These are phyloP conservation scores for Pemphigus obesinymphae DNA, from an alignment of 1,140 invertebrate genomes.

Conservation along the genomic window DNA sequence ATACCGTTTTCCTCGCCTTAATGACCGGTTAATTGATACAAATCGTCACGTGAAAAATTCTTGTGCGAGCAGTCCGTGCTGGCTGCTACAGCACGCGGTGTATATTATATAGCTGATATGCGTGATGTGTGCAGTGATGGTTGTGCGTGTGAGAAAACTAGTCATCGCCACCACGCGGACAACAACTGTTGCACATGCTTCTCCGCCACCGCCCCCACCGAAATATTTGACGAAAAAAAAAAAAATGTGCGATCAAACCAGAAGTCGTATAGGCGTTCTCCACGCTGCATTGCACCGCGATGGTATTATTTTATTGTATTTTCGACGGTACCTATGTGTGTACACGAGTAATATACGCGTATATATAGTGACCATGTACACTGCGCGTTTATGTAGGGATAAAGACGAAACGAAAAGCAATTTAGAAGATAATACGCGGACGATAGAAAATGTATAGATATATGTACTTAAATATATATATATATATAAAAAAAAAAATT, in stretches of 20 bases:
- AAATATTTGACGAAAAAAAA: background rate
- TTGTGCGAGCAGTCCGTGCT: too few species aligned
- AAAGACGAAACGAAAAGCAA: background rate
- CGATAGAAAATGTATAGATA: too few species aligned
- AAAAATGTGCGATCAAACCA: background rate
- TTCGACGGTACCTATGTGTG: background rate
- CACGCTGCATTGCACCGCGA: background rate
- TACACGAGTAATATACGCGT: background rate
- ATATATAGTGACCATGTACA: too few species aligned
- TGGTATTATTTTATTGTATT: conserved; percentile 4
- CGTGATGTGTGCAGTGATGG: background rate
- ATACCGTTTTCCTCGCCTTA: background rate
- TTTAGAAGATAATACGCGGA: conserved; percentile 7
- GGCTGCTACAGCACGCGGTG: too few species aligned
- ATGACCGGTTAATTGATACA: conserved; percentile 41
- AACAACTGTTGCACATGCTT: background rate
- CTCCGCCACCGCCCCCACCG: background rate
- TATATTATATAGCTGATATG: too few species aligned
- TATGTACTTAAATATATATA: too few species aligned
- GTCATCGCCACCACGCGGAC: background rate
- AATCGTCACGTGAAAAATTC: conserved; percentile 31
- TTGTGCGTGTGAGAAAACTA: conserved; percentile 9
- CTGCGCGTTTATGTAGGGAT: background rate
- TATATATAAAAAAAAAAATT: background rate
- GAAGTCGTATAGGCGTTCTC: background rate